A percentile compares a stretch with the other conserved stretches of the same genome.
phyloP scores from a whole-genome alignment of 2,888 invertebrate species.

The Lydus trimaculatus region DNA sequence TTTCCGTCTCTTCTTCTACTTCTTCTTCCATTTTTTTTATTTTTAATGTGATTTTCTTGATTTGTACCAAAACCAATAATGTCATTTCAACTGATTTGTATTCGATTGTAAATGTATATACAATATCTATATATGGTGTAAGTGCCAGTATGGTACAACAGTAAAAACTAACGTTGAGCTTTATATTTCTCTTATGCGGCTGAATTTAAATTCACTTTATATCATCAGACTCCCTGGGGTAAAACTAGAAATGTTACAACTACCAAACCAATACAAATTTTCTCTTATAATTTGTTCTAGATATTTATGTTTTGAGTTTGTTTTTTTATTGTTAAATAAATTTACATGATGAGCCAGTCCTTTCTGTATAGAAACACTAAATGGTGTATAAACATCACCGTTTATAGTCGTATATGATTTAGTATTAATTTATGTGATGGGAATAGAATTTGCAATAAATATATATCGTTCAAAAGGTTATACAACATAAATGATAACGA shows the following conservation, averaged over 20 bases:
- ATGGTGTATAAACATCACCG: conserved; percentile 2
- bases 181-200: conserved; percentile 10
- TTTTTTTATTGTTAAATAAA: background rate
- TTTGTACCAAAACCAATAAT: conserved; percentile 19
- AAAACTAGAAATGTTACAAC: background rate
- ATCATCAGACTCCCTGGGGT: background rate
- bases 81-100: conserved; percentile 28
- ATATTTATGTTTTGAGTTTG: background rate
- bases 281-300: background rate
- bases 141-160: conserved; percentile 19
- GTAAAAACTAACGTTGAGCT: conserved; percentile 23
- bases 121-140: conserved; percentile 20
- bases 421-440: conserved; percentile 8
- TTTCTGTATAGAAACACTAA: conserved; percentile 1
- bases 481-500: conserved; percentile 6
- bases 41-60: background rate
- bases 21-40: too few species aligned
- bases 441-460: conserved; percentile 9
- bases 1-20: too few species aligned
- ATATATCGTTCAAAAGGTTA: conserved; percentile 7
- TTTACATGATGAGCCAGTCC: background rate
- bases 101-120: conserved; percentile 17
- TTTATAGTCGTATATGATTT: conserved; percentile 6
- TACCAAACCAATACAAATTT: background rate
- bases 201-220: conserved; percentile 3